Percentiles rank a stretch among this genome's conserved stretches.
phyloP scores from a whole-genome alignment of 2,797 vertebrate species.

The Cuniculus paca region DNA sequence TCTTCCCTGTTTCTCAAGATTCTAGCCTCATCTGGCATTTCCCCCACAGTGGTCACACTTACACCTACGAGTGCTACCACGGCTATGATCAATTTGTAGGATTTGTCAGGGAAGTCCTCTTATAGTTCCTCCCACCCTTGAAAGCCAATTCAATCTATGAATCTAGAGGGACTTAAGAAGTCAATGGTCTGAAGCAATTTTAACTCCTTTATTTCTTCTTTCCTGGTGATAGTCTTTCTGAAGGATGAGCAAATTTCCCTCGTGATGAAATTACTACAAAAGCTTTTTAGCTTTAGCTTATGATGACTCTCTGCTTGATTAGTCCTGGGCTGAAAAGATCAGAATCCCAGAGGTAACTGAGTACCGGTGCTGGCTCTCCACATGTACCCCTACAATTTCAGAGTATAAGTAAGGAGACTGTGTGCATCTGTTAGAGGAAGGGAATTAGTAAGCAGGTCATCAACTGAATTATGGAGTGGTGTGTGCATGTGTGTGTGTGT shows the following conservation, averaged over 20 bases:
- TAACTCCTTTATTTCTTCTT: constrained; percentile 84
- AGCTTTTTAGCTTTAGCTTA: constrained; percentile 87
- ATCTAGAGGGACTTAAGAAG: constrained; percentile 85
- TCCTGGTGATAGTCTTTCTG: constrained; percentile 85
- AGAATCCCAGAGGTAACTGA: constrained; percentile 75
- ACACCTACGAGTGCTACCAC: constrained; percentile 79
- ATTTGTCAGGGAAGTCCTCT: constrained; percentile 84
- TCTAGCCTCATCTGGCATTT: constrained; percentile 61
- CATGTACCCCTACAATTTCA: constrained; percentile 77
- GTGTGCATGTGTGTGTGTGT: neutral
- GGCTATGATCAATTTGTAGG: constrained; percentile 85
- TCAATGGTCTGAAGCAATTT: constrained; percentile 87
- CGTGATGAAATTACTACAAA: constrained; percentile 87
- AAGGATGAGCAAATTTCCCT: constrained; percentile 88
- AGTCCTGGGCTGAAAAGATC: constrained; percentile 80
- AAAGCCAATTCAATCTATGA: constrained; percentile 87
- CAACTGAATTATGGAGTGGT: neutral
- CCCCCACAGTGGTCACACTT: constrained; percentile 78
- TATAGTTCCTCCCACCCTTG: constrained; percentile 79
- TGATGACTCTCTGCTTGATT: constrained; percentile 86
- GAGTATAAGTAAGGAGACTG: constrained; percentile 65
- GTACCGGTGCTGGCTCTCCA: constrained; percentile 74
- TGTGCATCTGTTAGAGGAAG: constrained; percentile 76
- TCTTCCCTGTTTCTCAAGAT: constrained; percentile 75
- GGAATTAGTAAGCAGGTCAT: constrained; percentile 54